A percentile compares a stretch with the other conserved stretches of the same genome.
phyloP scores from a whole-genome alignment of 2,113 vertebrate species.

The Onychorhynchus coronatus region DNA sequence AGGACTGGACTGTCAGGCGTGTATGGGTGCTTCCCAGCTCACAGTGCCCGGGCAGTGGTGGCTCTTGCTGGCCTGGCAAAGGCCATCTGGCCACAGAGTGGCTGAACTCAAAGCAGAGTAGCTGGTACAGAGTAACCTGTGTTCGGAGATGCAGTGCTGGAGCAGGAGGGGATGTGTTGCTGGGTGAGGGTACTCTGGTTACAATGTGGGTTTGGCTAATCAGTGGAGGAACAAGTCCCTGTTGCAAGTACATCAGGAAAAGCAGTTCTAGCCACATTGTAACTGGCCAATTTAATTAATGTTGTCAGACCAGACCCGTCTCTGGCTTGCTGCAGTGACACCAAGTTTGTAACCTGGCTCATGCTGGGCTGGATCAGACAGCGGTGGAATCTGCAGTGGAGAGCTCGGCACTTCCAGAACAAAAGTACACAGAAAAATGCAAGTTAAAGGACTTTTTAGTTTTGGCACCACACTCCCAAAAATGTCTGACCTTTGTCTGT shows the following conservation, averaged over 20 bases:
- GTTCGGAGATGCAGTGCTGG: rapidly evolving
- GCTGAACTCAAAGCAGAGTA: not conserved
- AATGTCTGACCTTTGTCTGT: not conserved
- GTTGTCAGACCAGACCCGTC: not conserved
- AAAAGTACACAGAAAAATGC: not conserved
- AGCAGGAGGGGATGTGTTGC: not conserved
- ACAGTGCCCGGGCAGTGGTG: rapidly evolving
- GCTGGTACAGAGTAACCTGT: not conserved
- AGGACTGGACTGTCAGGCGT: rapidly evolving
- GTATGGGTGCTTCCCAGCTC: not conserved
- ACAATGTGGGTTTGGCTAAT: not conserved
- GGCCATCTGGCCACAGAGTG: not conserved
- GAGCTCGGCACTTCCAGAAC: rapidly evolving
- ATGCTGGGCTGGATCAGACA: not conserved
- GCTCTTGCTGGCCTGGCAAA: not conserved
- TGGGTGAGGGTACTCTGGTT: not conserved
- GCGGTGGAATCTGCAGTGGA: not conserved
- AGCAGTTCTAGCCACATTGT: not conserved
- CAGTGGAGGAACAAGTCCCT: not conserved
- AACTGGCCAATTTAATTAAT: not conserved
- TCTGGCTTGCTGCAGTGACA: not conserved
- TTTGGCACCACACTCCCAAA: not conserved
- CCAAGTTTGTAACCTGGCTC: not conserved
- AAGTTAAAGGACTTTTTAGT: not conserved
- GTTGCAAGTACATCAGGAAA: not conserved